Evolutionary conservation across 2,888 invertebrate genomes (phyloP).

Genomic region (Ennomos erosarius): DNA sequence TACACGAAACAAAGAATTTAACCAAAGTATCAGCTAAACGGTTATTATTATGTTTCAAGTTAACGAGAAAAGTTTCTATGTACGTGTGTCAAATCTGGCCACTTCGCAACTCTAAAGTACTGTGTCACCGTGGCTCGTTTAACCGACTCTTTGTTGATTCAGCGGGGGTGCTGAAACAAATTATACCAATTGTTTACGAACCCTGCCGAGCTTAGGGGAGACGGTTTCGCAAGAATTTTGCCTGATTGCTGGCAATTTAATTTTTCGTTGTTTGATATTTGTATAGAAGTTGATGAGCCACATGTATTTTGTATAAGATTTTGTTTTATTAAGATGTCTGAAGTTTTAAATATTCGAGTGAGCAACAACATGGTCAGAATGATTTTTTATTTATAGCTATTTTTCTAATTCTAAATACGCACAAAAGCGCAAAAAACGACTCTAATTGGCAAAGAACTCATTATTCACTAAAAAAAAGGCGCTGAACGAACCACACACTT

Average conservation of each 20-base stretch:
- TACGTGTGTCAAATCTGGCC: neutral
- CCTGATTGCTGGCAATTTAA: slow-evolving; percentile 31
- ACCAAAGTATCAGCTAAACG: too few relatives aligned
- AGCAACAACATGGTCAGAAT: too few relatives aligned
- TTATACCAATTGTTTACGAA: slow-evolving; percentile 52
- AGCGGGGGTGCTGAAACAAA: slow-evolving; percentile 46
- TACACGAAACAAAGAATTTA: too few relatives aligned
- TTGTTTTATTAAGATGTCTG: neutral
- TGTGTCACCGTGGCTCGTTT: slow-evolving; percentile 42
- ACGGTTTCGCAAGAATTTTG: slow-evolving; percentile 37
- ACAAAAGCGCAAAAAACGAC: too few relatives aligned
- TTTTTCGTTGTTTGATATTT: slow-evolving; percentile 32
- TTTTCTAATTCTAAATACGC: too few relatives aligned
- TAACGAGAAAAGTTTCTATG: neutral
- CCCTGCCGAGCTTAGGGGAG: slow-evolving; percentile 42
- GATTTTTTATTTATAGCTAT: too few relatives aligned
- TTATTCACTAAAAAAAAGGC: too few relatives aligned
- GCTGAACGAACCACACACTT: too few relatives aligned
- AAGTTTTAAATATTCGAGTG: neutral
- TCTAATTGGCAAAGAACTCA: too few relatives aligned
- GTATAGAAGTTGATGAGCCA: slow-evolving; percentile 20
- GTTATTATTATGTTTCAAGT: too few relatives aligned
- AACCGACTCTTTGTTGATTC: slow-evolving; percentile 50
- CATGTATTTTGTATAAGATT: slow-evolving; percentile 11
- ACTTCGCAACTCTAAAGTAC: slow-evolving; percentile 13